Conservation (phyloP, 2,888 invertebrate species). For the Himalopsyche kuldschensis region DNA sequence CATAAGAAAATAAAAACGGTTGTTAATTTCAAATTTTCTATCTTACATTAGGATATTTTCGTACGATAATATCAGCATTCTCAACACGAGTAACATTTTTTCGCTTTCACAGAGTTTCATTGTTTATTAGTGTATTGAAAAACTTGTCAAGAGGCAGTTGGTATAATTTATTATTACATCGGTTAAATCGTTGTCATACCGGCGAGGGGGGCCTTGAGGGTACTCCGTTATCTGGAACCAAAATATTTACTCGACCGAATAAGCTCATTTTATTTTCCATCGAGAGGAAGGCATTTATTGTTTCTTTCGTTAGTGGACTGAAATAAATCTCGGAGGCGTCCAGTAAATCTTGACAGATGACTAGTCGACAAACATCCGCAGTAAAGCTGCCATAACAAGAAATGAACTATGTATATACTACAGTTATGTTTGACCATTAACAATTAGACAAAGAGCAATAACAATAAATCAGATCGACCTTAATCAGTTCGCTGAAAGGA, state of each 20-base stretch:
- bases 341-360: constrained; percentile 35
- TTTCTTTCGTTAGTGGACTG: constrained; percentile 18
- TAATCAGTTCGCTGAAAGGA: constrained; percentile 35
- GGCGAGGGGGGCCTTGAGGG: not conserved
- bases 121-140: not conserved
- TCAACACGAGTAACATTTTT: no score
- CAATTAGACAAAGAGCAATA: constrained; percentile 41
- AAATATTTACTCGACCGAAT: not conserved
- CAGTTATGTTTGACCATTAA: constrained; percentile 37
- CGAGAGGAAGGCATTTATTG: constrained; percentile 16
- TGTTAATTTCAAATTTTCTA: no score
- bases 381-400: constrained; percentile 35
- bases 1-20: no score
- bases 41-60: no score
- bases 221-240: not conserved
- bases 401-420: constrained; percentile 35
- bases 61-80: no score
- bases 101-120: no score
- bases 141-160: not conserved
- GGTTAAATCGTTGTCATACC: not conserved
- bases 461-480: constrained; percentile 40
- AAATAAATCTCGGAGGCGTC: constrained; percentile 29
- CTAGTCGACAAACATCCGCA: constrained; percentile 33
- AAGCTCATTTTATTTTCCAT: not conserved
- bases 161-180: not conserved